These are phyloP conservation scores for Metopia argyrocephala DNA, from an alignment of 2,888 invertebrate genomes.

Conservation along the genomic window DNA sequence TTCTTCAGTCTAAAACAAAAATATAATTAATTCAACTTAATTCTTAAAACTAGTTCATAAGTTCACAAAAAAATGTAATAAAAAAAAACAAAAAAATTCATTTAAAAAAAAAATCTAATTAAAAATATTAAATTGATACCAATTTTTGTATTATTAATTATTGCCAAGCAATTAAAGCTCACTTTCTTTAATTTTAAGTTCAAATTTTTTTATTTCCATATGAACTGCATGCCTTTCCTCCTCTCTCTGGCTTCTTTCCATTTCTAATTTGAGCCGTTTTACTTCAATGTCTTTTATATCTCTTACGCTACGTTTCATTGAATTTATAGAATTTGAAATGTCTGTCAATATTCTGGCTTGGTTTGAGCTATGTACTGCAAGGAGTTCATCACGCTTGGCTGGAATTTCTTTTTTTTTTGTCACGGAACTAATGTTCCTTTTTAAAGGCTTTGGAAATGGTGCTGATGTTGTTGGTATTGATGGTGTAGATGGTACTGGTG, in stretches of 20 bases:
- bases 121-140: too few relatives aligned
- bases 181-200: neutral
- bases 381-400: neutral
- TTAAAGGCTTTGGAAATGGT: neutral
- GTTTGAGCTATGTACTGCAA: neutral
- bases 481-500: neutral
- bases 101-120: too few relatives aligned
- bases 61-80: too few relatives aligned
- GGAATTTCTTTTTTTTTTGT: neutral
- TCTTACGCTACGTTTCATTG: conserved; percentile 5
- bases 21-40: too few relatives aligned
- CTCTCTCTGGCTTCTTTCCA: conserved; percentile 13
- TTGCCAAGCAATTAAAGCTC: neutral
- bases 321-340: neutral
- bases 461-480: too few relatives aligned
- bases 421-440: too few relatives aligned
- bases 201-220: conserved; percentile 20
- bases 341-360: conserved; percentile 8
- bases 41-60: too few relatives aligned
- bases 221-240: neutral
- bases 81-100: too few relatives aligned
- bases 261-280: neutral
- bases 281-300: conserved; percentile 5
- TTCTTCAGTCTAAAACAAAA: neutral
- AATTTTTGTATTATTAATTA: neutral